Evolutionary conservation across 2,888 invertebrate species (phyloP), one percentile per base, ranked within the genome.

Genomic region (Synanthedon myopaeformis): DNA sequence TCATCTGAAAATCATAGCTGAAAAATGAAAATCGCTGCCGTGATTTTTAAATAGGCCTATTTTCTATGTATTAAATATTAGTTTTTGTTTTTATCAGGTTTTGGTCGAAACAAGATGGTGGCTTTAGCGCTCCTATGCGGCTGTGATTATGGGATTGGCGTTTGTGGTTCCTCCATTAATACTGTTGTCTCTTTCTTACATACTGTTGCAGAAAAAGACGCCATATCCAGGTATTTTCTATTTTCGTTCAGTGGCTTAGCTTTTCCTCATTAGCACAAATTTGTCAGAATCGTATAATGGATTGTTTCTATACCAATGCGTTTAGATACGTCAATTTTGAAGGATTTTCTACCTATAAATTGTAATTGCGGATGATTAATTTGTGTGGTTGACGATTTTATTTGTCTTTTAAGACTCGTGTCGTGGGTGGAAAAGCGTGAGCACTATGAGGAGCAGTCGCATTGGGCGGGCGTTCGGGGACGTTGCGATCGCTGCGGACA

Each of bases 91-190:
- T 58, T 62, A 61, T 55, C 57, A 85, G 91, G 92, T 58, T 90
- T 97, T 60, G 93, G 93, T 0, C 91, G 95, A 58, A 91, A 93
- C 60, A 95, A 95, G 76, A 91, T 97, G 76, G 91, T 97, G 56
- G 95, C 93, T 0, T 82, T 97, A 66, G 96, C 96, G 5, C 74
- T 97, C 41, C 80, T 97, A 1, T 93, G 95, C 61, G 97, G 97
- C 0, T 96, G 96, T 71, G 97, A 97, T 79, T 97, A 96, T 72
- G 90, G 91, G 50, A 89, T 89, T 0, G 92, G 92, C 4, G 97
- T 63, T 79, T 97, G 58, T 52, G 97, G 97, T 0, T 92, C 92
- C 58, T 94, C 95, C 58, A 80, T 80, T 51, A 76, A 61, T 14
- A 91, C 92, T 2, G 94, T 92, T 5, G 67, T 94, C 3, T 92